Conservation (phyloP, 2,888 invertebrate species). For the Palloptera scutellata region DNA sequence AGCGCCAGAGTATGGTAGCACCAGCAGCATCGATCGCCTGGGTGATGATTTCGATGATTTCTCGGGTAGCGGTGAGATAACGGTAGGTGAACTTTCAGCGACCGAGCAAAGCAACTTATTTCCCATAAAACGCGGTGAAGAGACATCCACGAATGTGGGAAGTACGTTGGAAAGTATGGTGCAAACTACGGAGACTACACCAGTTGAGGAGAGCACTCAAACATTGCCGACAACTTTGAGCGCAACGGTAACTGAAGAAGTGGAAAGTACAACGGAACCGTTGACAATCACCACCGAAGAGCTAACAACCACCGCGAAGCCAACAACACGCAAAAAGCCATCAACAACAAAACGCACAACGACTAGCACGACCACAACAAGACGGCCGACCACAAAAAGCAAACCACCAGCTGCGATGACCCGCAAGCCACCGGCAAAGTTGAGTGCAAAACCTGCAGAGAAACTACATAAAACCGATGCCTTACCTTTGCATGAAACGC, state of each 20-base stretch:
- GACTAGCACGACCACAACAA: background rate
- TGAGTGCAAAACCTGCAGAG: constrained; percentile 4
- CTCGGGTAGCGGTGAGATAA: constrained; percentile 45
- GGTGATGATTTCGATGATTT: constrained; percentile 49
- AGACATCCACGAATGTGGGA: background rate
- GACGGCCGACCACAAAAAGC: background rate
- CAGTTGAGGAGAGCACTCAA: constrained; percentile 31
- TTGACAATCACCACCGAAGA: constrained; percentile 5
- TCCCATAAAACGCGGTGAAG: too few relatives aligned
- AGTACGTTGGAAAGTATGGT: background rate
- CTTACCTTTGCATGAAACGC: background rate
- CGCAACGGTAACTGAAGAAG: constrained; percentile 6
- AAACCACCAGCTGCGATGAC: background rate
- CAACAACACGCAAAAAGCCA: background rate
- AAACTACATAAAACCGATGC: constrained; percentile 22
- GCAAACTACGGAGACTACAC: background rate
- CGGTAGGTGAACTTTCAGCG: constrained; percentile 43
- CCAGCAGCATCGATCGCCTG: constrained; percentile 36
- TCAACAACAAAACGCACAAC: constrained; percentile 11
- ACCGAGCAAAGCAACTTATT: background rate
- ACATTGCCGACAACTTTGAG: constrained; percentile 18
- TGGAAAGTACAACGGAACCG: constrained; percentile 21
- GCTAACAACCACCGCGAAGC: constrained; percentile 3
- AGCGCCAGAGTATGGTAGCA: constrained; percentile 36
- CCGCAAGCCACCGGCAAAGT: background rate